Percentiles rank a stretch among this genome's conserved stretches.
phyloP scores from a whole-genome alignment of 2,888 invertebrate genomes.

The Lasioglossum marginatum region DNA sequence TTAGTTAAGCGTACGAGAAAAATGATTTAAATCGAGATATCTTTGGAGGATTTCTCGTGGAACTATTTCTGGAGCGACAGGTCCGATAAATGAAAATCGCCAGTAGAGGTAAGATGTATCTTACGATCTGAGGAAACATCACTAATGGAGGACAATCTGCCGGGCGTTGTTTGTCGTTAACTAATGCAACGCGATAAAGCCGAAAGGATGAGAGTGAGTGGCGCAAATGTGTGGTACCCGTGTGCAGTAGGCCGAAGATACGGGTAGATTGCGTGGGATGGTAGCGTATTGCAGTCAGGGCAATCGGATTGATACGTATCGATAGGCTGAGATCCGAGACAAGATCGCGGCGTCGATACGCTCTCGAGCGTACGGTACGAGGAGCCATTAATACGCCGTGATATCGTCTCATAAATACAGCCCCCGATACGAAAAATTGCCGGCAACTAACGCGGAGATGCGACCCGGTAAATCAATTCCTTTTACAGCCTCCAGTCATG shows the following conservation, averaged over 20 bases:
- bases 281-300: constrained; percentile 58
- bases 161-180: constrained; percentile 32
- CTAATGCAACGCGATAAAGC: constrained; percentile 51
- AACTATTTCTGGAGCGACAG: not conserved
- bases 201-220: not conserved
- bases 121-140: constrained; percentile 37
- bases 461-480: constrained; percentile 65
- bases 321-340: constrained; percentile 67
- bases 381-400: constrained; percentile 64
- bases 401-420: constrained; percentile 66
- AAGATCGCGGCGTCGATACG: constrained; percentile 66
- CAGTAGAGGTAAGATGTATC: constrained; percentile 28
- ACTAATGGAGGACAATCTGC: constrained; percentile 40
- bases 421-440: constrained; percentile 66
- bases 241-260: constrained; percentile 16
- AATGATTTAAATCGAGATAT: not conserved
- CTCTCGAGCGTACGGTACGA: constrained; percentile 46
- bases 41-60: not conserved
- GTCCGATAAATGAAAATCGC: constrained; percentile 14
- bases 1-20: not conserved
- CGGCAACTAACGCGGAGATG: constrained; percentile 45
- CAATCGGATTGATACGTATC: constrained; percentile 63
- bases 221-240: constrained; percentile 6
- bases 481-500: constrained; percentile 38
- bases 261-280: constrained; percentile 63